These are phyloP conservation scores for Acrossocheilus wenchowensis DNA, from an alignment of 2,797 vertebrate genomes.

Conservation along the genomic window DNA sequence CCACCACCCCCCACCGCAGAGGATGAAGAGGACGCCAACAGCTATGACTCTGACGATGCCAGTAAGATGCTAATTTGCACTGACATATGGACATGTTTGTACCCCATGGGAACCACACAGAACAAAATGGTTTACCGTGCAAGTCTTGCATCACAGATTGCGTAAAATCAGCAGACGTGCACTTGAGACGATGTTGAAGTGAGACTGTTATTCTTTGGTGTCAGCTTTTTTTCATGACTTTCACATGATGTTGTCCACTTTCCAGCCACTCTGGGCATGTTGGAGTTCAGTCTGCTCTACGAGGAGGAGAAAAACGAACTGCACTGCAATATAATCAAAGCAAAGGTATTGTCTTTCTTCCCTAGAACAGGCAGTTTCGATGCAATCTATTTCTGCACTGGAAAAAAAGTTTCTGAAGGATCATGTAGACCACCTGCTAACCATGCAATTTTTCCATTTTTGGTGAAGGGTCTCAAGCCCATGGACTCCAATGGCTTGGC, in stretches of 20 bases:
- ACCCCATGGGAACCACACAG: constrained; percentile 43
- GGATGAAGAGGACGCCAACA: constrained; percentile 85
- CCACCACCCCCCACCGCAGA: constrained; percentile 63
- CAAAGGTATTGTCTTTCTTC: constrained; percentile 81
- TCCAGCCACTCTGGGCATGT: constrained; percentile 87
- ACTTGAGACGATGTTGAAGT: neutral
- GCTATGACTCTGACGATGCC: constrained; percentile 92
- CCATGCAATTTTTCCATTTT: neutral
- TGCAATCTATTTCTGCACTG: constrained; percentile 36
- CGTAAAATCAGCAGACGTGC: neutral
- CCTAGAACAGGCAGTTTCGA: constrained; percentile 17
- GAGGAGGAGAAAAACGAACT: constrained; percentile 86
- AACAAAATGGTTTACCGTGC: constrained; percentile 43
- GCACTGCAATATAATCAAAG: constrained; percentile 88
- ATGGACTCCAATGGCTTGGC: constrained; percentile 97
- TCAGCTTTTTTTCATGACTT: constrained; percentile 20
- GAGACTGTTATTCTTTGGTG: constrained; percentile 18
- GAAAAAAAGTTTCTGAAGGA: neutral
- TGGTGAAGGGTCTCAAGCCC: constrained; percentile 88
- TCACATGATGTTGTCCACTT: constrained; percentile 31
- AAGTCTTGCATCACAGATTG: constrained; percentile 24
- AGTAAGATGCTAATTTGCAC: constrained; percentile 74
- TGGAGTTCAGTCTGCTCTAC: constrained; percentile 93
- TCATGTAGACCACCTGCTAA: constrained; percentile 20
- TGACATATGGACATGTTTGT: constrained; percentile 44